Evolutionary conservation across 1,140 invertebrate species (phyloP).

Genomic region (Heterodera schachtii): DNA sequence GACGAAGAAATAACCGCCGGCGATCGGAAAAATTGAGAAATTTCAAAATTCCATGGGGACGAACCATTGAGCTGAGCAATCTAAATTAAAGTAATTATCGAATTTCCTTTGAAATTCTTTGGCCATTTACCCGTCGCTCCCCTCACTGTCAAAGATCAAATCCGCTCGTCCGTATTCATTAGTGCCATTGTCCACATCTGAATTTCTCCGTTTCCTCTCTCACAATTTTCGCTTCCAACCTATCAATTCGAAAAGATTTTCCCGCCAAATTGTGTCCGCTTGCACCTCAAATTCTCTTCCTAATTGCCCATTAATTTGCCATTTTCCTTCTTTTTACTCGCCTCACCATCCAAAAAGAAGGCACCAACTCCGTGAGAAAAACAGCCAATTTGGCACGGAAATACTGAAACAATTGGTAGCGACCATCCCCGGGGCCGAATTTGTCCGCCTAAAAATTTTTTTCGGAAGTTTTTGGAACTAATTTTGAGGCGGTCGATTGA

Average conservation of each 20-base stretch:
- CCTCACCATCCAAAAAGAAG: slow-evolving; percentile 33
- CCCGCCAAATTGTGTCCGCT: slow-evolving; percentile 52
- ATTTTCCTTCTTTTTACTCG: too few species aligned
- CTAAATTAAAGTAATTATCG: not conserved
- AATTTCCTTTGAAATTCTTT: not conserved
- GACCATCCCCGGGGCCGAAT: slow-evolving; percentile 48
- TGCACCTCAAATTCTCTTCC: slow-evolving; percentile 37
- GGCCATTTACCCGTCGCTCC: slow-evolving; percentile 29
- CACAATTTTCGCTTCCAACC: slow-evolving; percentile 33
- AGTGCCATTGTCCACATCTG: slow-evolving; percentile 22
- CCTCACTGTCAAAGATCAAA: slow-evolving; percentile 50
- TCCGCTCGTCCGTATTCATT: slow-evolving; percentile 28
- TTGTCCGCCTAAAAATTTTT: slow-evolving; percentile 42
- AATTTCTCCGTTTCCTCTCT: not conserved
- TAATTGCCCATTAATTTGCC: not conserved
- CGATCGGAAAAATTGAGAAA: slow-evolving; percentile 33
- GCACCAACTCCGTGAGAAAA: slow-evolving; percentile 33
- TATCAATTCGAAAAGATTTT: slow-evolving; percentile 51
- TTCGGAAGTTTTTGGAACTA: not conserved
- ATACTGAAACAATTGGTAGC: slow-evolving; percentile 55
- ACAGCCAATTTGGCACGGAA: slow-evolving; percentile 46
- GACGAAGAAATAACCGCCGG: slow-evolving; percentile 52
- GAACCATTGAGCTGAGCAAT: slow-evolving; percentile 8
- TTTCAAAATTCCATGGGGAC: not conserved
- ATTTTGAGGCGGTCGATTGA: not conserved